Conservation (phyloP, 2,888 invertebrate species). For the Drosophila mettleri region DNA sequence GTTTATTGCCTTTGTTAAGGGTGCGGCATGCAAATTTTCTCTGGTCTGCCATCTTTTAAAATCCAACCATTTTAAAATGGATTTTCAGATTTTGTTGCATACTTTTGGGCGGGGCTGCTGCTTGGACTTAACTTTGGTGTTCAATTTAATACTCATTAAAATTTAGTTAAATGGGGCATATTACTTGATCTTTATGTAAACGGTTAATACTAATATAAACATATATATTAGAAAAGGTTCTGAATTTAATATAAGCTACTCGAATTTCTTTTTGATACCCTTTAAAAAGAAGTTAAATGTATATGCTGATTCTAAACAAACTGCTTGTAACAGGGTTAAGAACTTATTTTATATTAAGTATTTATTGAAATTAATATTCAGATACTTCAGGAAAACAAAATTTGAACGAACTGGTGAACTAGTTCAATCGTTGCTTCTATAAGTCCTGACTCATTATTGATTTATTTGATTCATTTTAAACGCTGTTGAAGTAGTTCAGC, state of each 20-base stretch:
- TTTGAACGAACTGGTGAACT: not conserved
- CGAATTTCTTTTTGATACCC: slow-evolving; percentile 3
- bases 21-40: slow-evolving; percentile 31
- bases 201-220: not conserved
- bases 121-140: not conserved
- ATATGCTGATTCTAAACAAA: not conserved
- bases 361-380: too few relatives aligned
- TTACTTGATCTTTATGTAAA: too few relatives aligned
- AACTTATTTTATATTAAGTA: too few relatives aligned
- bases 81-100: slow-evolving; percentile 32
- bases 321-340: not conserved
- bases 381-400: not conserved
- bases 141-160: not conserved
- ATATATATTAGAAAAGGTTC: not conserved
- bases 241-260: not conserved
- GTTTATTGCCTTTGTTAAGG: not conserved
- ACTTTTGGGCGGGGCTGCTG: slow-evolving; percentile 22
- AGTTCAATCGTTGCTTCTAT: not conserved
- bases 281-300: not conserved
- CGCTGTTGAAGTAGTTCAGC: not conserved
- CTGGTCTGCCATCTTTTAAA: slow-evolving; percentile 45
- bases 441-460: not conserved
- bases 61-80: slow-evolving; percentile 59
- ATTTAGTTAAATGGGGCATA: not conserved
- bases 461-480: not conserved